Evolutionary conservation across 1,140 invertebrate species (phyloP), one percentile per base, ranked within the genome.

Genomic region (Zaprionus taronus): DNA sequence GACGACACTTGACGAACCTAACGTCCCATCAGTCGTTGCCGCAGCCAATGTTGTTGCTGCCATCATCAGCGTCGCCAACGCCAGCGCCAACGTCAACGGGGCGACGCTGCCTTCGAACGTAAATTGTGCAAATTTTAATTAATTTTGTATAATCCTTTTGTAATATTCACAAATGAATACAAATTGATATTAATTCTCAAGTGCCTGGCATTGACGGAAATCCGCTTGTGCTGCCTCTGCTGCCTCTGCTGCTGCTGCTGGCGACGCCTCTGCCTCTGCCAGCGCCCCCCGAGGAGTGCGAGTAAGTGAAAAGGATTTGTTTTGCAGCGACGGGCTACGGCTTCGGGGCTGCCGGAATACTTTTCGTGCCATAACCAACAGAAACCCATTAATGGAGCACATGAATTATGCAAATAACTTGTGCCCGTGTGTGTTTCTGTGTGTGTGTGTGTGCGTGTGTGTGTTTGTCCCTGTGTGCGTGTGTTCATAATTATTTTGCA

Each of bases 141-240:
- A 87, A 87, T 87, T 87, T 87, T 84, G 84, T 84, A 79, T 87
- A 87, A 87, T 87, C 84, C 84, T 73, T 87, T 84, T 89, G 84
- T 87, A 87, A 87, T 87, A 87, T 87, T 87, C 84, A 89, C 84
- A 87, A 87, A 87, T 87, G 84, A 89, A 87, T 87, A 87, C 84
- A 87, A 87, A 87, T 87, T 87, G 84, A 81, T 87, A 87, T 87
- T 87, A 87, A 87, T 89, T 87, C 84, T 87, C 77, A 87, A 87
- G 84, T 73, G 77, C 76, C 68, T 55, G 83, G 44, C 71, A 79
- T 47, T 73, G 56, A 77, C 83, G 83, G 77, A 87, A 82, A 83
- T 80, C 81, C 72, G 70, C 68, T 51, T 71, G 41, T 71, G 67
- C 58, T 28, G 11, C 17, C 7, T 7, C 15, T 20, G 14, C 38